Percentiles rank a stretch among this genome's conserved stretches.
Evolutionary conservation across 2,797 vertebrate species (phyloP).

Genomic region (Notolepis coatsorum): DNA sequence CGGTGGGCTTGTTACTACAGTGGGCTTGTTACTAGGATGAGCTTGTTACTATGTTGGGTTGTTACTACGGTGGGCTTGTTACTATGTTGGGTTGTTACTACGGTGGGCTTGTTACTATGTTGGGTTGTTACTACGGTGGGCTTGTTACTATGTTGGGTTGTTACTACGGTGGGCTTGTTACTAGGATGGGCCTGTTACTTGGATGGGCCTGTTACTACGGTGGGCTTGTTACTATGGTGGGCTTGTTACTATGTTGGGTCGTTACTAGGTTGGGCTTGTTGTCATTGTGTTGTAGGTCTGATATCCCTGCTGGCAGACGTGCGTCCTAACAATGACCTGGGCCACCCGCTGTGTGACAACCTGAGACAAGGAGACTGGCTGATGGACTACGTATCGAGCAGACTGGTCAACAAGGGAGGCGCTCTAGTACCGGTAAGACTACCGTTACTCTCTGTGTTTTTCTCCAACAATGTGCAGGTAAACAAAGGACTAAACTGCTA

Average conservation of each 20-base stretch:
- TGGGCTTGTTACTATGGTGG: background rate
- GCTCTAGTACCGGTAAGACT: constrained; percentile 87
- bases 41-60: background rate
- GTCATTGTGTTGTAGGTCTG: constrained; percentile 79
- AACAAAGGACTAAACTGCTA: no score
- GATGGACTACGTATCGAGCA: constrained; percentile 91
- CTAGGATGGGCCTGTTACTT: no score
- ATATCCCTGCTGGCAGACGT: constrained; percentile 93
- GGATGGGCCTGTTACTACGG: background rate
- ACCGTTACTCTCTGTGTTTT: no score
- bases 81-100: background rate
- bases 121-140: constrained; percentile 1
- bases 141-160: background rate
- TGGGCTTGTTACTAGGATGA: background rate
- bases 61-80: background rate
- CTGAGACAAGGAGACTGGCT: constrained; percentile 97
- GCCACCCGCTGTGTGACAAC: constrained; percentile 94
- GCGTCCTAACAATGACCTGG: constrained; percentile 94
- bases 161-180: background rate
- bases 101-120: background rate
- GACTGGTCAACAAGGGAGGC: constrained; percentile 86
- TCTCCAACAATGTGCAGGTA: no score
- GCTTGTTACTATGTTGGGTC: background rate
- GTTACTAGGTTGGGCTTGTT: background rate
- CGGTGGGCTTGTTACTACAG: background rate